phyloP scores from a whole-genome alignment of 53 echinoderm and acorn worm genomes.

The Crossaster papposus region DNA sequence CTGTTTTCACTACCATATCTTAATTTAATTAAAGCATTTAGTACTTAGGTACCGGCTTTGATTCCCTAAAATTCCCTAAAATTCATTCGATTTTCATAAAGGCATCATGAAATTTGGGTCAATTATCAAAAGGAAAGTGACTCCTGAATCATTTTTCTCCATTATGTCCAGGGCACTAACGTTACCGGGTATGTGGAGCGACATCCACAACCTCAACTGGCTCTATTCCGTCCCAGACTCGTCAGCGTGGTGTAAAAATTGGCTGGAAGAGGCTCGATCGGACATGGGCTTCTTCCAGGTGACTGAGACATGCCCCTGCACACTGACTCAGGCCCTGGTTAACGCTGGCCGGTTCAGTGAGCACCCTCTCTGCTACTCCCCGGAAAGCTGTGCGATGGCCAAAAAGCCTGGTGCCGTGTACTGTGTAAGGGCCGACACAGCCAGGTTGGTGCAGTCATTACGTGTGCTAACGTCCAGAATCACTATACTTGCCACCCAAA shows the following conservation, averaged over 20 bases:
- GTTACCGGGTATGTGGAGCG: conserved; percentile 66
- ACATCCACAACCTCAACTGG: conserved; percentile 72
- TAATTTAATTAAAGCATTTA: no score
- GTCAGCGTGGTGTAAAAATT: neutral
- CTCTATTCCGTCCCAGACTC: neutral
- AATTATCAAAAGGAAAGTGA: no score
- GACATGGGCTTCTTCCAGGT: neutral
- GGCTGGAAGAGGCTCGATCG: neutral
- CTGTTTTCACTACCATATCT: no score
- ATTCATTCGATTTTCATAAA: no score
- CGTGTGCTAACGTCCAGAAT: neutral
- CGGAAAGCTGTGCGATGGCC: conserved; percentile 49
- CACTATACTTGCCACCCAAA: no score
- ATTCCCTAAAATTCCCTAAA: no score
- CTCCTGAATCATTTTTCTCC: no score
- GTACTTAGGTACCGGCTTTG: no score
- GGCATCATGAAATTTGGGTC: no score
- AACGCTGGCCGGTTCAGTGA: conserved; percentile 72
- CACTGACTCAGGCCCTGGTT: conserved; percentile 65
- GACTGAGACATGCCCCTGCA: conserved; percentile 74
- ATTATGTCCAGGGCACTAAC: neutral
- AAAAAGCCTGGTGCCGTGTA: conserved; percentile 73
- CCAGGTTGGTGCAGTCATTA: conserved; percentile 63
- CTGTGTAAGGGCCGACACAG: conserved; percentile 67
- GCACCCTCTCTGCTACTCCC: conserved; percentile 61